phyloP scores from a whole-genome alignment of 1,140 invertebrate genomes.

The Drosophila bocki region DNA sequence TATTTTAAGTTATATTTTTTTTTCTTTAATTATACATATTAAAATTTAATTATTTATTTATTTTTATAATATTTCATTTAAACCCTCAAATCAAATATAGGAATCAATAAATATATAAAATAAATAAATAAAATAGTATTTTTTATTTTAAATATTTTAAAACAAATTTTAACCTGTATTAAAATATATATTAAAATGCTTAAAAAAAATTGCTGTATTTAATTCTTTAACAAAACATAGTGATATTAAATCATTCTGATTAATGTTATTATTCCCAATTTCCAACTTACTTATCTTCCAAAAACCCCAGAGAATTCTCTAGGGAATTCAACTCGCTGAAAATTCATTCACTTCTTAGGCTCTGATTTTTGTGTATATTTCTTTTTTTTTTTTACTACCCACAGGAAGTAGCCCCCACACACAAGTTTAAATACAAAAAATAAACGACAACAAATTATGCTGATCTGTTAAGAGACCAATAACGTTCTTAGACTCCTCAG shows the following conservation, averaged over 20 bases:
- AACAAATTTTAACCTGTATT: no score
- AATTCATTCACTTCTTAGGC: conserved; percentile 1
- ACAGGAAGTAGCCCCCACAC: conserved; percentile 32
- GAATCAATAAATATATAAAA: background rate
- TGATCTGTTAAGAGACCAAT: conserved; percentile 40
- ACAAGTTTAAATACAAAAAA: background rate
- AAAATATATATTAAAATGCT: no score
- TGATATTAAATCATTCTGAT: background rate
- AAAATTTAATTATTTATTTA: no score
- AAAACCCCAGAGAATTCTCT: conserved; percentile 4
- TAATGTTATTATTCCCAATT: background rate
- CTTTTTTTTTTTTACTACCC: conserved; percentile 15
- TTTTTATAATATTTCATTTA: no score
- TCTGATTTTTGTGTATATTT: background rate
- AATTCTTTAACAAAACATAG: background rate
- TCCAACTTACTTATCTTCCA: background rate
- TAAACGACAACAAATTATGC: conserved; percentile 34
- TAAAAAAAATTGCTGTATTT: background rate
- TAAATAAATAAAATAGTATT: background rate
- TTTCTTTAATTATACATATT: no score
- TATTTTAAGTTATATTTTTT: no score
- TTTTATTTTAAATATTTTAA: background rate
- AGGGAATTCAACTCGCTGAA: conserved; percentile 1
- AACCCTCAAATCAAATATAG: no score
- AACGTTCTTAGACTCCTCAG: conserved; percentile 17